These are phyloP conservation scores for Pangasius mekongensis DNA, from an alignment of 2,797 vertebrate species.

Conservation along the genomic window DNA sequence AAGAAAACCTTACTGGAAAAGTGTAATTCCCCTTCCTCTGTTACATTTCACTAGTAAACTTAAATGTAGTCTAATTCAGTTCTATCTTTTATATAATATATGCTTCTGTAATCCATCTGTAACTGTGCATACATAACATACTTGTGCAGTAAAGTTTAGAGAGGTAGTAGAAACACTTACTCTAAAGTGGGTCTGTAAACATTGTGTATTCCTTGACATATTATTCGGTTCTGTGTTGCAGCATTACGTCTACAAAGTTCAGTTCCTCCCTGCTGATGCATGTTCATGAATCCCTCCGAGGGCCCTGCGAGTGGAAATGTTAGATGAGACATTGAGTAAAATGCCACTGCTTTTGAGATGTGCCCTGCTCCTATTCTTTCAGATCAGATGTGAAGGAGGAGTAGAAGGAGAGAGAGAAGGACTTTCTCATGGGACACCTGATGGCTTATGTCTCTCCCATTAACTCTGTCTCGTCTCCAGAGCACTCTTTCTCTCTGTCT, in stretches of 20 bases:
- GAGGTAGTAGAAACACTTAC: not conserved
- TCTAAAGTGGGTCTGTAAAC: constrained; percentile 10
- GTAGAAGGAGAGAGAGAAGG: not conserved
- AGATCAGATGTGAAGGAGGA: not conserved
- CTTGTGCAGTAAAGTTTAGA: not conserved
- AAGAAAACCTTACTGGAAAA: not conserved
- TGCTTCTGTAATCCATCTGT: not conserved
- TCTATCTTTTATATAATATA: not conserved
- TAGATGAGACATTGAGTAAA: constrained; percentile 42
- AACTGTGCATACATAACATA: not conserved
- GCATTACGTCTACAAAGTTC: constrained; percentile 10
- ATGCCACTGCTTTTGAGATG: constrained; percentile 35
- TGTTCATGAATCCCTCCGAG: not conserved
- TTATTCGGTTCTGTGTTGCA: not conserved
- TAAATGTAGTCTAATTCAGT: not conserved
- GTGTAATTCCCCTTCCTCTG: not conserved
- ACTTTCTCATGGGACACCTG: constrained; percentile 24
- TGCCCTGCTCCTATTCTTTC: constrained; percentile 41
- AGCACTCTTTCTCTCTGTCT: not conserved
- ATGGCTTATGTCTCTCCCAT: constrained; percentile 26
- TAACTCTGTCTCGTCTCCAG: constrained; percentile 28
- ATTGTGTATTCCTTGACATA: not conserved
- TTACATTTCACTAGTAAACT: not conserved
- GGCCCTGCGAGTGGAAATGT: constrained; percentile 23
- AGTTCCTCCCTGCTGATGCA: not conserved